Base-by-base conservation (phyloP, 2,797 vertebrate genomes). In the Pseudomugil tenellus region DNA sequence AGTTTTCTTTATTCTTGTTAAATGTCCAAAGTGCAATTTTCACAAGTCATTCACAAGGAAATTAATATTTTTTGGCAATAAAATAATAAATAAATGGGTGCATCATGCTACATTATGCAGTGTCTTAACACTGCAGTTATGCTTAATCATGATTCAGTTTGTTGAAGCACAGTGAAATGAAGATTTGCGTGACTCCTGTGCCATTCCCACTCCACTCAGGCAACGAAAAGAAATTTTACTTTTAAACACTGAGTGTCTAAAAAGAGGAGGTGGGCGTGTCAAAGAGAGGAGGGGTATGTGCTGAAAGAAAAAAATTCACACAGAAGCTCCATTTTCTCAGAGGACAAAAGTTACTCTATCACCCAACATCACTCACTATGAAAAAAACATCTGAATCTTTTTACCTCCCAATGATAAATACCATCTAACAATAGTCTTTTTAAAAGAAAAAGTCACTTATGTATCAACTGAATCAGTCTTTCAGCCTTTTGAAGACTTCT, bases 211-310 rank as follows among this genome's bases (percentile, higher is more conserved):
- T 39, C 25, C 16, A 31, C 25, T 54, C 23, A 31, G 21, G 19
- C 12, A n/a, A 17, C 14, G 3, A 21, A 2, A 7, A 56, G 25
- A 68, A 19, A 21, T 48, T 55, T 26, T 6, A 56, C 66, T 76
- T 78, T 57, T 87, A 70, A 76, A 87, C 79, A 79, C 85, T 70
- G 14, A 79, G 77, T 85, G 77, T 79, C 63, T 57, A 54, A 58
- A 65, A 48, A 41, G 54, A 23, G 67, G 59, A 32, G 57, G 66
- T 52, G 41, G 49, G 37, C 41, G 10, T 1, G 23, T 21, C 4
- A 29, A 26, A 54, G 39, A 34, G 57, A 35, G 66, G 61, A 34
- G 39, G 64, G 51, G 48, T 37, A 21, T 37, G 8, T 6, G 28
- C 54, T 32, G 10, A 76, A n/a, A 59, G 60, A 63, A 51, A 43